Evolutionary conservation across 2,113 vertebrate genomes (phyloP).

Genomic region (Ailuropoda melanoleuca): DNA sequence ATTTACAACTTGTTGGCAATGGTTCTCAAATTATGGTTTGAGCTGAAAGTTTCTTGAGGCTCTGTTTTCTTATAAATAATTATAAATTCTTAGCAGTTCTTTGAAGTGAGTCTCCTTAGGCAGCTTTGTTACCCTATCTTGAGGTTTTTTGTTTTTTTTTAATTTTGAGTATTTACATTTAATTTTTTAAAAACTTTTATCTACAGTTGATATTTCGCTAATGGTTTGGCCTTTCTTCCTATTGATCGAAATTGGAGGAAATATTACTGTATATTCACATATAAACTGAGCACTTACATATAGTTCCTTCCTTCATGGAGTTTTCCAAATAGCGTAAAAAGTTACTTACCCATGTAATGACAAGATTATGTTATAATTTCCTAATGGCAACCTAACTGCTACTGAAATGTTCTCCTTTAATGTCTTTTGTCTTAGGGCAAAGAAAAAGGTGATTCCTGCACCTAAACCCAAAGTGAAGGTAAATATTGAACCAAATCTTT

Average conservation of each 20-base stretch:
- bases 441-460: slow-evolving; percentile 93
- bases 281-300: not conserved
- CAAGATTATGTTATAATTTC: not conserved
- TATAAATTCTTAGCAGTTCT: not conserved
- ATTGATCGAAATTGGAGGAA: not conserved
- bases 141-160: not conserved
- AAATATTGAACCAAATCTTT: slow-evolving; percentile 57
- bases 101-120: not conserved
- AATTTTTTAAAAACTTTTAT: not conserved
- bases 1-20: not conserved
- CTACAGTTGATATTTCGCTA: slow-evolving; percentile 19
- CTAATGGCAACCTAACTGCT: not conserved
- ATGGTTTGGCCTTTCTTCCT: not conserved
- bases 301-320: not conserved
- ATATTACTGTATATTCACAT: not conserved
- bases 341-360: not conserved
- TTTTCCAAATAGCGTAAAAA: not conserved
- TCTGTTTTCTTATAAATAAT: slow-evolving; percentile 11
- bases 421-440: slow-evolving; percentile 86
- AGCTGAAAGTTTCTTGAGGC: not conserved
- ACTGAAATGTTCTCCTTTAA: not conserved
- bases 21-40: not conserved
- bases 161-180: slow-evolving; percentile 18
- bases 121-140: not conserved
- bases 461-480: slow-evolving; percentile 96